Evolutionary conservation across 2,797 vertebrate species (phyloP).

Genomic region (Bucorvus abyssinicus): DNA sequence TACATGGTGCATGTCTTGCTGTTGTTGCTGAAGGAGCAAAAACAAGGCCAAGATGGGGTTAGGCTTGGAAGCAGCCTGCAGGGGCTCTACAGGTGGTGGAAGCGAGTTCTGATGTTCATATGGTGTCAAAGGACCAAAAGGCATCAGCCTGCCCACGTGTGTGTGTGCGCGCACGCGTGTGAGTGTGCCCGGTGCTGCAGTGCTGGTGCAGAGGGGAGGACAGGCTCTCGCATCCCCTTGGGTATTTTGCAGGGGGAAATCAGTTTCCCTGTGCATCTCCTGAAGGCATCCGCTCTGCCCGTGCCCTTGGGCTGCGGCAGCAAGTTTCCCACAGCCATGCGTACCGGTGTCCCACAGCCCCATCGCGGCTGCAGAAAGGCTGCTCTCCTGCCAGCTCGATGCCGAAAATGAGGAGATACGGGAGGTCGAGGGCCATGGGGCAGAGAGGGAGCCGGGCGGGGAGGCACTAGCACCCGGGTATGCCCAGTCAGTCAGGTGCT

Average conservation of each 20-base stretch:
- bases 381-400: not conserved
- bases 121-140: not conserved
- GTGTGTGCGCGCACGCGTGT: accelerated
- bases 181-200: accelerated
- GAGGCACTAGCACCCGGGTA: not conserved
- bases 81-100: not conserved
- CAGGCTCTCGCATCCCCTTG: not conserved
- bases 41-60: not conserved
- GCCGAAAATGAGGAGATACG: not conserved
- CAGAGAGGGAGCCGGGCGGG: not conserved
- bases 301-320: not conserved
- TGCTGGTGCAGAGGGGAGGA: not conserved
- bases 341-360: accelerated
- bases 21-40: not conserved
- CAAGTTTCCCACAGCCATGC: not conserved
- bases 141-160: not conserved
- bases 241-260: not conserved
- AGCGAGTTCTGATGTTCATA: accelerated
- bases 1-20: accelerated
- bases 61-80: not conserved
- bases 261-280: accelerated
- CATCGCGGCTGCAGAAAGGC: not conserved
- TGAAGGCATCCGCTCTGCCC: accelerated
- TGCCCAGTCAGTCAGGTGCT: not conserved
- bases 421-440: not conserved